A percentile compares a stretch with the other conserved stretches of the same genome.
Evolutionary conservation across 2,113 vertebrate species (phyloP).

Genomic region (Chlorocebus sabaeus): DNA sequence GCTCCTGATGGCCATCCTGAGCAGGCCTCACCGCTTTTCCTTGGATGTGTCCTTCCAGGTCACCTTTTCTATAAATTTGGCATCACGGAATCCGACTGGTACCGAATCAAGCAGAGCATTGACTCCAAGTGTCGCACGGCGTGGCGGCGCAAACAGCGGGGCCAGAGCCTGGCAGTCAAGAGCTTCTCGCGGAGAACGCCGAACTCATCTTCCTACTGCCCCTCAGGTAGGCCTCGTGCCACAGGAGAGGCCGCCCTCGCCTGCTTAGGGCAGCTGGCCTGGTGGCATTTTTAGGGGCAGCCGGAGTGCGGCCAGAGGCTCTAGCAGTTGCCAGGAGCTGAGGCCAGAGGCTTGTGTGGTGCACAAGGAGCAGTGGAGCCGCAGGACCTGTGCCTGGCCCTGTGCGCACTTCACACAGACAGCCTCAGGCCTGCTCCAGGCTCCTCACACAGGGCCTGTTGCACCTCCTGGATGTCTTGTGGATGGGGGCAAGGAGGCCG

Average conservation of each 20-base stretch:
- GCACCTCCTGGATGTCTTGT: background rate
- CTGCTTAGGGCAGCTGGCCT: background rate
- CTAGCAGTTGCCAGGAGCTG: too few relatives aligned
- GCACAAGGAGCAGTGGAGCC: too few relatives aligned
- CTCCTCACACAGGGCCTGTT: background rate
- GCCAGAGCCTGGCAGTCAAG: constrained; percentile 97
- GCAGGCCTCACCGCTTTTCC: background rate
- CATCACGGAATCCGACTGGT: constrained; percentile 98
- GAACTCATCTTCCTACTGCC: constrained; percentile 83
- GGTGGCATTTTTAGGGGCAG: too few relatives aligned
- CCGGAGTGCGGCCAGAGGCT: background rate
- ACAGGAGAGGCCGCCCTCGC: background rate
- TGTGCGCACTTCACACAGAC: too few relatives aligned
- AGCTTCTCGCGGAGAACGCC: constrained; percentile 96
- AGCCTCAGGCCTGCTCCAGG: rapidly evolving
- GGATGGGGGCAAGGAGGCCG: background rate
- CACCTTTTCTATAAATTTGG: constrained; percentile 97
- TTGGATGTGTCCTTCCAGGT: constrained; percentile 80
- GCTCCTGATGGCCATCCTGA: background rate
- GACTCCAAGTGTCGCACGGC: constrained; percentile 99
- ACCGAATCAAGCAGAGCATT: constrained; percentile 98
- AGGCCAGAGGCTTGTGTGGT: too few relatives aligned
- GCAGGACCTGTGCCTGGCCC: too few relatives aligned
- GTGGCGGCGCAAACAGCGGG: constrained; percentile 96
- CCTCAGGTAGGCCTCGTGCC: constrained; percentile 81